Percentiles rank a stretch among this genome's conserved stretches.
phyloP scores from a whole-genome alignment of 2,113 vertebrate genomes.

The Bombycilla garrulus region DNA sequence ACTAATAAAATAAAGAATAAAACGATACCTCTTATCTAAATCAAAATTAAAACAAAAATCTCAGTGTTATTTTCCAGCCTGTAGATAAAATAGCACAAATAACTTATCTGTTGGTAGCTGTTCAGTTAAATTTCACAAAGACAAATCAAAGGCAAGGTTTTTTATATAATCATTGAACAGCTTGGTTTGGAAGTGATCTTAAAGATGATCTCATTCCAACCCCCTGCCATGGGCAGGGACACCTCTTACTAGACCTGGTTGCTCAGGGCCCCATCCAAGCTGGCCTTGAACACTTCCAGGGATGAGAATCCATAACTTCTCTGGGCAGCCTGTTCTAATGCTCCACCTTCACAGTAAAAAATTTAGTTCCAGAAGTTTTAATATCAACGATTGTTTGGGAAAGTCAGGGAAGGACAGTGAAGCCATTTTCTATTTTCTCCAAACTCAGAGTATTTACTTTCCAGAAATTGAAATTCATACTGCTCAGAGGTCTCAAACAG shows the following conservation, averaged over 20 bases:
- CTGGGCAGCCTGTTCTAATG: neutral
- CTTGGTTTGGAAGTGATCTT: neutral
- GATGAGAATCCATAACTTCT: neutral
- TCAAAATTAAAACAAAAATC: neutral
- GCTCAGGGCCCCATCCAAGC: neutral
- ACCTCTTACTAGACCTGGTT: neutral
- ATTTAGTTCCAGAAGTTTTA: neutral
- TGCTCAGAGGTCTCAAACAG: neutral
- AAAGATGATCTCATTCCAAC: neutral
- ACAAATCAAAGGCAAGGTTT: neutral
- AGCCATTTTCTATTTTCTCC: neutral
- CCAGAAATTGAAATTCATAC: neutral
- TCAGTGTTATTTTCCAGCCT: neutral
- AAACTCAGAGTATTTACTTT: constrained; percentile 12
- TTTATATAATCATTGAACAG: neutral
- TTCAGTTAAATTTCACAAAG: neutral
- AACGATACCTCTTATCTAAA: neutral
- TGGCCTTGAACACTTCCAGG: neutral
- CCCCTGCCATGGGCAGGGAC: neutral
- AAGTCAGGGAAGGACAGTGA: neutral
- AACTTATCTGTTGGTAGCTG: neutral
- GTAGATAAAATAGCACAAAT: neutral
- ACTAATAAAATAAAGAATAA: neutral
- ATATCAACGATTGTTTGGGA: neutral
- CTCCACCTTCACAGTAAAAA: neutral